A percentile compares a stretch with the other conserved stretches of the same genome.
Evolutionary conservation across 2,888 invertebrate species (phyloP).

Genomic region (Drosophila mimica): DNA sequence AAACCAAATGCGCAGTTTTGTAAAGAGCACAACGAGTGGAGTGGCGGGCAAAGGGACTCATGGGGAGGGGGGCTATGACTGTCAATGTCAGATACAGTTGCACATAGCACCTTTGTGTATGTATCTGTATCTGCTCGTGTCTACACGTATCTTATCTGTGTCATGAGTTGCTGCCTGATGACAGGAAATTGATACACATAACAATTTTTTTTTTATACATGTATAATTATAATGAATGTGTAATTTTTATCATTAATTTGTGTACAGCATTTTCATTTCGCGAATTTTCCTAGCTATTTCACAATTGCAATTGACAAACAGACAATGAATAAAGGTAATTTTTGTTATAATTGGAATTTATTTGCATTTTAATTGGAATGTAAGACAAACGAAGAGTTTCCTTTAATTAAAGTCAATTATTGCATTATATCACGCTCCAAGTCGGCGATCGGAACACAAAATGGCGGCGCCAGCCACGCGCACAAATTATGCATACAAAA

Average conservation of each 20-base stretch:
- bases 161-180: conserved; percentile 35
- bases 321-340: conserved; percentile 16
- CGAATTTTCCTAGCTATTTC: conserved; percentile 36
- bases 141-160: conserved; percentile 39
- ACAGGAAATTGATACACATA: conserved; percentile 55
- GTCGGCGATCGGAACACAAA: conserved; percentile 34
- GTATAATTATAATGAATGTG: conserved; percentile 36
- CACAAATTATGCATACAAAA: conserved; percentile 34
- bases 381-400: background rate
- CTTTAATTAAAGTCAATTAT: conserved; percentile 11
- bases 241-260: conserved; percentile 48
- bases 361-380: conserved; percentile 60
- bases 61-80: background rate
- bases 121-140: conserved; percentile 11
- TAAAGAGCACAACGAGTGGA: background rate
- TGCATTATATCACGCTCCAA: conserved; percentile 19
- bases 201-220: conserved; percentile 2
- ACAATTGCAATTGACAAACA: conserved; percentile 3
- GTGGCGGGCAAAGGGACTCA: background rate
- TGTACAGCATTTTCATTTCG: conserved; percentile 32
- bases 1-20: conserved; percentile 69
- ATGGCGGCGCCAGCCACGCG: conserved; percentile 25
- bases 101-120: conserved; percentile 34
- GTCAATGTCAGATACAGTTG: conserved; percentile 43
- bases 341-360: conserved; percentile 28